Conservation (phyloP, 2,888 invertebrate genomes). For the Atrina japonica region DNA sequence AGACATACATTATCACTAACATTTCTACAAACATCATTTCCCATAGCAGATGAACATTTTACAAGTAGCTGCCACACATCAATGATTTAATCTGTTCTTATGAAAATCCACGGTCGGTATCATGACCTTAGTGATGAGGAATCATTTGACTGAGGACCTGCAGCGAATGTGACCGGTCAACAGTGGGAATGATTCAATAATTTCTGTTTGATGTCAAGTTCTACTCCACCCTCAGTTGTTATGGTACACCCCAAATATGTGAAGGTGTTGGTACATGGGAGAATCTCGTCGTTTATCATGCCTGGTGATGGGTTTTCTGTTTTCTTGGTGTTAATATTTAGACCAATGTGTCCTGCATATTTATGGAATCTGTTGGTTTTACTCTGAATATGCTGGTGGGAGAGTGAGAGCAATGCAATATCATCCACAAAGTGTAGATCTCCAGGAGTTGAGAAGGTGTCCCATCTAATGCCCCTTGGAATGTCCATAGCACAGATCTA, state of each 20-base stretch:
- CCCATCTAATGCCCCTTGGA: conserved; percentile 30
- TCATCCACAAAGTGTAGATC: conserved; percentile 35
- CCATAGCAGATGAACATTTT: too few species aligned
- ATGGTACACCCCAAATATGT: conserved; percentile 12
- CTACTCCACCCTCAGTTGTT: conserved; percentile 27
- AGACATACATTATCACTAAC: too few species aligned
- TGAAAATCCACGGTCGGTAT: too few species aligned
- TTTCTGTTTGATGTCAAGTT: conserved; percentile 21
- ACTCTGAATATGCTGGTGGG: conserved; percentile 34
- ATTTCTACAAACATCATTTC: too few species aligned
- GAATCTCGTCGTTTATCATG: conserved; percentile 1
- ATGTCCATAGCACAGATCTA: too few species aligned
- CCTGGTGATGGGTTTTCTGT: conserved; percentile 20
- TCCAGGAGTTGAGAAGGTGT: conserved; percentile 6
- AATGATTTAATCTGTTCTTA: too few species aligned
- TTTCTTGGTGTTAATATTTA: conserved; percentile 24
- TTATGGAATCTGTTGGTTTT: conserved; percentile 1
- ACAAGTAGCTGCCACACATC: too few species aligned
- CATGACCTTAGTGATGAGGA: too few species aligned
- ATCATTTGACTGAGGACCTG: too few species aligned
- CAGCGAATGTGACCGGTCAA: too few species aligned
- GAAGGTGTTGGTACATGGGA: neutral
- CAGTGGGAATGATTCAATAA: too few species aligned
- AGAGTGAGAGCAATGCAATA: conserved; percentile 27
- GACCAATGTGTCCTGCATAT: conserved; percentile 10